Percentiles rank a stretch among this genome's conserved stretches.
Evolutionary conservation across 2,113 vertebrate genomes (phyloP).

Genomic region (Ivindomyrus marchei): DNA sequence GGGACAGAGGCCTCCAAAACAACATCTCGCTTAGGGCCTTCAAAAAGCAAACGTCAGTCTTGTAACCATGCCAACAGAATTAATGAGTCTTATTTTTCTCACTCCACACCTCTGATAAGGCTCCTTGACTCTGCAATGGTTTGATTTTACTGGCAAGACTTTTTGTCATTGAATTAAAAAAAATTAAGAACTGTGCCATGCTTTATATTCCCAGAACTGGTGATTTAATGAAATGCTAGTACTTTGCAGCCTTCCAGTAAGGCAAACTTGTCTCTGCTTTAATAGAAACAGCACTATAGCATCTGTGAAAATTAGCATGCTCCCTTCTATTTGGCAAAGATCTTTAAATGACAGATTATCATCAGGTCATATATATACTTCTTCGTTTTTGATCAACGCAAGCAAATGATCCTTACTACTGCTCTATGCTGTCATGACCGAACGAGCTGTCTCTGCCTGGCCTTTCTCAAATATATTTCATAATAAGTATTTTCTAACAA

Average conservation of each 20-base stretch:
- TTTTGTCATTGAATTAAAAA: background rate
- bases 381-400: background rate
- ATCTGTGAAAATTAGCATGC: background rate
- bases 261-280: background rate
- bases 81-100: conserved; percentile 3
- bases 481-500: background rate
- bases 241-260: background rate
- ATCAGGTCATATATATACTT: background rate
- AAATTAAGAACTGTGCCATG: background rate
- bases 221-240: conserved; percentile 1
- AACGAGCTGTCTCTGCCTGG: background rate
- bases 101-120: conserved; percentile 1
- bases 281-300: conserved; percentile 13
- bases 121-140: background rate
- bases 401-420: background rate
- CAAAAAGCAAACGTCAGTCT: background rate
- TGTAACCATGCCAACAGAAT: conserved; percentile 17
- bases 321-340: background rate
- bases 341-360: background rate
- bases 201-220: background rate
- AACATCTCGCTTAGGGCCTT: background rate
- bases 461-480: background rate
- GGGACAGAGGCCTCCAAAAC: background rate
- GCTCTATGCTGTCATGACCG: background rate
- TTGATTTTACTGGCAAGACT: background rate